Evolutionary conservation across 2,113 vertebrate genomes (phyloP).

Genomic region (Theristicus caerulescens): DNA sequence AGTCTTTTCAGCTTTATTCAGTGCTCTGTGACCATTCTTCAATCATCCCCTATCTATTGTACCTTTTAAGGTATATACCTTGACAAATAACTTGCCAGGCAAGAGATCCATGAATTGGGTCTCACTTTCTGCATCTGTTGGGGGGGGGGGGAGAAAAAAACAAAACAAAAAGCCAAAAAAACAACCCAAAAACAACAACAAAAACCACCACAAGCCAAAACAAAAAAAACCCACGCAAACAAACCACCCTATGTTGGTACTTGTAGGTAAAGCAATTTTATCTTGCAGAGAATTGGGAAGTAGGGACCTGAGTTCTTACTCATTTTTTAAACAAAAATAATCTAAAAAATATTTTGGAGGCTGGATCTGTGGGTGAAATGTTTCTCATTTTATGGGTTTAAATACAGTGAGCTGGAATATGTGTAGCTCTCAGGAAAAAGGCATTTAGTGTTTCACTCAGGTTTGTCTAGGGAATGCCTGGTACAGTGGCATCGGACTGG

Average conservation of each 20-base stretch:
- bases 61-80: not conserved
- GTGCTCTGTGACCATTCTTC: not conserved
- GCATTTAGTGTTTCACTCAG: not conserved
- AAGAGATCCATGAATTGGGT: not conserved
- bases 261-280: not conserved
- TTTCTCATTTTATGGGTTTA: not conserved
- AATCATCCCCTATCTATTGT: rapidly evolving
- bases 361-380: not conserved
- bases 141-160: not conserved
- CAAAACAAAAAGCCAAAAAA: not conserved
- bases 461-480: not conserved
- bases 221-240: no score
- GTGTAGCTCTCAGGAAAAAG: not conserved
- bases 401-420: not conserved
- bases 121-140: not conserved
- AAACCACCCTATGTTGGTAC: not conserved
- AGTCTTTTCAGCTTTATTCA: not conserved
- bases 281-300: not conserved
- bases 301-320: not conserved
- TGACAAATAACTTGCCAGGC: not conserved
- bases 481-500: no score
- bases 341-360: not conserved
- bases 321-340: not conserved
- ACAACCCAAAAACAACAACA: not conserved
- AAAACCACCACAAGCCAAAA: no score